Base-by-base conservation (phyloP, 2,113 vertebrate genomes). In the Amazona vittata region DNA sequence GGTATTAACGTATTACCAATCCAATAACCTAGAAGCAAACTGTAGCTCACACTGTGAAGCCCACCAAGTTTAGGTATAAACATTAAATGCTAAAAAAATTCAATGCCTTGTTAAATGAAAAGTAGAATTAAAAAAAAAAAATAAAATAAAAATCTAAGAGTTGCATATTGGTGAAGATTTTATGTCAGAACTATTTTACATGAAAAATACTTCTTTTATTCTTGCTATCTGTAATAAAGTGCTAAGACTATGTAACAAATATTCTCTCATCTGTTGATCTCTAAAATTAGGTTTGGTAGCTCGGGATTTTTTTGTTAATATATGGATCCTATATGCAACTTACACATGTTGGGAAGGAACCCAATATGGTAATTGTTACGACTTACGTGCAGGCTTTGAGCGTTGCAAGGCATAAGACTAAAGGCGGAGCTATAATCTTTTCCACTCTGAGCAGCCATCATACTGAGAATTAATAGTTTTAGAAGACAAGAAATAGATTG, bases 381-480 rank as follows among this genome's bases (percentile, higher is more conserved):
- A 94, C 43, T 17, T 86, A 55, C 9, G 6, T 5, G 41, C 77
- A 77, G 70, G 53, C 85, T 87, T 70, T 73, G 55, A 67, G 43
- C 7, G 7, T 5, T 31, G 71, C 64, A 63, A 83, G 82, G 82
- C 75, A 96, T 33, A 60, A 73, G 25, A 77, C 70, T 31, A 53
- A 83, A 94, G 85, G 71, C 11, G 24, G 76, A 93, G 88, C 68
- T 94, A 47, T 67, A 24, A 82, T 59, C 76, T 64, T 25, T 79
- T 75, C 52, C 68, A 71, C 37, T 37, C 37, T 46, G 62, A 77
- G 67, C 46, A 85, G n/a, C 59, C 64, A 68, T 46, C 82, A 70
- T 8, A 63, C 17, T 24, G 31, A 85, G 28, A 96, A 76, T 35
- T 75, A 33, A 3, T 67, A 11, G 47, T 31, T 89, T 89, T 70